Base-by-base conservation (phyloP, 1,140 invertebrate species). In the Zaprionus vittiger region DNA sequence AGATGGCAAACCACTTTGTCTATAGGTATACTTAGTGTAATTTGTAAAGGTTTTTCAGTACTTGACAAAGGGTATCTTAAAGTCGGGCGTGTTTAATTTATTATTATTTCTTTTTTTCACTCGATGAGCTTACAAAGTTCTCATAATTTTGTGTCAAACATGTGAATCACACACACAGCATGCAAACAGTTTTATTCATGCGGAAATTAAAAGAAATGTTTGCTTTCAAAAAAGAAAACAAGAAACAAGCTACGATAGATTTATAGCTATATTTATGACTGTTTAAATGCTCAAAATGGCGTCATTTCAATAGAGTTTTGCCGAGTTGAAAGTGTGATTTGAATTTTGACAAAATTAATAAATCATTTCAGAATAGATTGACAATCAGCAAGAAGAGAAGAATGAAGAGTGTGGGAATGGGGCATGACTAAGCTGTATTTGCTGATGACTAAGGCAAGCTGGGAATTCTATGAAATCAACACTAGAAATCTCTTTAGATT, bases 111-210 rank as follows among this genome's bases (percentile, higher is more conserved):
- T 15, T 15, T 41, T n/a, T 47, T 9, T 9, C 41, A 15, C 37
- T 38, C 37, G 31, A 34, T 11, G 31, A 9, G 31, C 31, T 34
- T 34, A 11, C 31, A 38, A 38, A 38, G 11, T 38, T 44, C 41
- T 44, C 41, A 47, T 17, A 17, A 47, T 47, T 47, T 47, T 47
- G 41, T 47, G n/a, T 47, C 41, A 47, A 47, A 47, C 41, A 47
- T 47, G 41, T 47, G 41, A 47, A 47, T 47, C n/a, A 47, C 12
- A 38, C 41, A 47, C 41, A 47, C 31, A 34, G 31, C 31, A n/a
- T n/a, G 41, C 41, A 47, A 47, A 47, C 41, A 47, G n/a, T 47
- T 47, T 47, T 47, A 47, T 47, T 20, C 41, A 47, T 47, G 41
- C 41, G 41, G 41, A 47, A 47, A 47, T 47, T 17, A 9, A 47